Evolutionary conservation across 2,888 invertebrate genomes (phyloP).

Genomic region (Drosophila villosipedis): DNA sequence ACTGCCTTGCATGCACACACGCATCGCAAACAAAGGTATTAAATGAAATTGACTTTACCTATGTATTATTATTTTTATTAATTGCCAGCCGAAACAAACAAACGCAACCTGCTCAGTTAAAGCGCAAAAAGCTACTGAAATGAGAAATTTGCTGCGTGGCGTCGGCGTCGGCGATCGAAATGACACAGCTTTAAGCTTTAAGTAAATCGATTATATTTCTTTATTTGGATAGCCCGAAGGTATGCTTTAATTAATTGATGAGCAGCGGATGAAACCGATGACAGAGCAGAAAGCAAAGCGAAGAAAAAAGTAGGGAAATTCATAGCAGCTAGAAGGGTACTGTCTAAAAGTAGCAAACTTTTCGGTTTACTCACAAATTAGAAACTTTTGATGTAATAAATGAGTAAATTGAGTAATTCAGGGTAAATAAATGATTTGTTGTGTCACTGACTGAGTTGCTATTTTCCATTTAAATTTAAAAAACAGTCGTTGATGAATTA

Average conservation of each 20-base stretch:
- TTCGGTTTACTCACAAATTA: not conserved
- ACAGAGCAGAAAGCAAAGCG: not conserved
- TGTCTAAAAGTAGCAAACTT: conserved; percentile 14
- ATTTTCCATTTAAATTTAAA: conserved; percentile 8
- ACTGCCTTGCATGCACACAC: conserved; percentile 18
- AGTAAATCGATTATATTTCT: conserved; percentile 38
- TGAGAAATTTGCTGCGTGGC: conserved; percentile 15
- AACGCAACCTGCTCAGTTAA: conserved; percentile 26
- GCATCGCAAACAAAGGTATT: conserved; percentile 5
- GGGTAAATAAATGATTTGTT: conserved; percentile 1
- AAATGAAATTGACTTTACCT: conserved; percentile 20
- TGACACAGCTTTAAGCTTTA: conserved; percentile 28
- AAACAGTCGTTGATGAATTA: conserved; percentile 35
- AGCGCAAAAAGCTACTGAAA: conserved; percentile 34
- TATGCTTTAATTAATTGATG: conserved; percentile 48
- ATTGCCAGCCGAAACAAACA: conserved; percentile 5
- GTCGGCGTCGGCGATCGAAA: conserved; percentile 22
- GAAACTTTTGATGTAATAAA: conserved; percentile 5
- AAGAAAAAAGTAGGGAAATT: not conserved
- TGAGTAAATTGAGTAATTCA: not conserved
- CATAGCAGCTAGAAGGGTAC: not conserved
- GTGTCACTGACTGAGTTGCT: not conserved
- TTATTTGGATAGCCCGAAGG: conserved; percentile 37
- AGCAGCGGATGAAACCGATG: conserved; percentile 5
- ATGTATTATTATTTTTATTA: conserved; percentile 11